These are phyloP conservation scores for Sarcophaga peregrina DNA, from an alignment of 1,140 invertebrate species.

Conservation along the genomic window DNA sequence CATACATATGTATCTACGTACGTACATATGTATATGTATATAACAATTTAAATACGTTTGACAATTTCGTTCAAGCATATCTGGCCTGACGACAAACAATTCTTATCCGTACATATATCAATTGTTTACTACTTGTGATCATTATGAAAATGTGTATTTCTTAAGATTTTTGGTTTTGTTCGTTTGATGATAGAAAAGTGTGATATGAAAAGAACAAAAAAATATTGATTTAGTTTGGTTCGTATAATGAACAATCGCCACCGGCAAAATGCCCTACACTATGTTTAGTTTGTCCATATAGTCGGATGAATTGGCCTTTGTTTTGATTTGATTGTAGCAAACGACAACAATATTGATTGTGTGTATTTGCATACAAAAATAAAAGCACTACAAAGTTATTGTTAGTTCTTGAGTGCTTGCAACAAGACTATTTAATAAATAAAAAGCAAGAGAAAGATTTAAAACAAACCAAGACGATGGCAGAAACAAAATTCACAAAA, in stretches of 20 bases:
- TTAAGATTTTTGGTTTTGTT: no score
- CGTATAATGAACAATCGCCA: background rate
- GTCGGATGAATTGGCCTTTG: background rate
- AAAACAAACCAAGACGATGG: no score
- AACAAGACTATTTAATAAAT: background rate
- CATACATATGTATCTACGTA: no score
- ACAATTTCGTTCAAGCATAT: no score
- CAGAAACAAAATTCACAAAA: background rate
- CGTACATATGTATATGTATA: no score
- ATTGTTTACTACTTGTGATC: no score
- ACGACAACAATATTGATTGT: background rate
- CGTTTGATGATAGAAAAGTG: background rate
- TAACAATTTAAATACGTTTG: no score
- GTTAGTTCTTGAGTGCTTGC: constrained; percentile 2
- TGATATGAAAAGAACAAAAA: background rate
- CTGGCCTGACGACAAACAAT: no score
- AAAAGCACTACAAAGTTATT: background rate
- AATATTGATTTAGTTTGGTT: background rate
- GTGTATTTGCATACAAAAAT: background rate
- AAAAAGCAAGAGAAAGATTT: background rate
- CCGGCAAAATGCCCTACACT: background rate
- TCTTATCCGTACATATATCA: no score
- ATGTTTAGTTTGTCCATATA: background rate
- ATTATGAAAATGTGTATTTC: no score
- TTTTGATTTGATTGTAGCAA: background rate